Evolutionary conservation across 2,888 invertebrate species (phyloP).

Genomic region (Celastrina argiolus): DNA sequence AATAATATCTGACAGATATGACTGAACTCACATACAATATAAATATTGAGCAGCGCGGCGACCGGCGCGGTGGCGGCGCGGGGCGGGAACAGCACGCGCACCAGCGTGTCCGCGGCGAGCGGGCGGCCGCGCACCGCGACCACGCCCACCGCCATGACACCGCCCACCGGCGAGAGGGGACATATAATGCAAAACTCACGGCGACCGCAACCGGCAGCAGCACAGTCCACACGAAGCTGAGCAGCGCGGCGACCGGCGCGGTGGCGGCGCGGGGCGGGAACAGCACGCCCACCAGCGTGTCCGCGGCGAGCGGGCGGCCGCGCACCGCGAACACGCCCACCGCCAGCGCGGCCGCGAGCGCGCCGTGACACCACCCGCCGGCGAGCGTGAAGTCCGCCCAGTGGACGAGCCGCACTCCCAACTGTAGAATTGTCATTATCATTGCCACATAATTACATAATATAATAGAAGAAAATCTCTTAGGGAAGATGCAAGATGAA

Average conservation of each 20-base stretch:
- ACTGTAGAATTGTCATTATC: constrained; percentile 47
- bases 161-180: constrained; percentile 91
- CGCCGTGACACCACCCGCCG: constrained; percentile 92
- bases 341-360: constrained; percentile 85
- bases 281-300: constrained; percentile 77
- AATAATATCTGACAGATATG: too few relatives aligned
- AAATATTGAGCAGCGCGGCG: constrained; percentile 83
- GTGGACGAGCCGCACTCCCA: constrained; percentile 89
- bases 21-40: too few relatives aligned
- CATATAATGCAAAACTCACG: constrained; percentile 75
- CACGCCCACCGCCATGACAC: constrained; percentile 91
- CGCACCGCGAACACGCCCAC: constrained; percentile 91
- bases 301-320: constrained; percentile 91
- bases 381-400: constrained; percentile 90
- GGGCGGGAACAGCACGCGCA: constrained; percentile 68
- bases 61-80: constrained; percentile 64
- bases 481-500: too few relatives aligned
- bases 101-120: constrained; percentile 85
- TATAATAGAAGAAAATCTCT: too few relatives aligned
- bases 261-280: constrained; percentile 55
- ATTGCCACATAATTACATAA: too few relatives aligned
- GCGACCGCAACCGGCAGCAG: constrained; percentile 88
- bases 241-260: constrained; percentile 80
- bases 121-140: constrained; percentile 92
- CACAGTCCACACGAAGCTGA: constrained; percentile 93